Evolutionary conservation across 2,797 vertebrate species (phyloP).

Genomic region (Chloroceryle inda): DNA sequence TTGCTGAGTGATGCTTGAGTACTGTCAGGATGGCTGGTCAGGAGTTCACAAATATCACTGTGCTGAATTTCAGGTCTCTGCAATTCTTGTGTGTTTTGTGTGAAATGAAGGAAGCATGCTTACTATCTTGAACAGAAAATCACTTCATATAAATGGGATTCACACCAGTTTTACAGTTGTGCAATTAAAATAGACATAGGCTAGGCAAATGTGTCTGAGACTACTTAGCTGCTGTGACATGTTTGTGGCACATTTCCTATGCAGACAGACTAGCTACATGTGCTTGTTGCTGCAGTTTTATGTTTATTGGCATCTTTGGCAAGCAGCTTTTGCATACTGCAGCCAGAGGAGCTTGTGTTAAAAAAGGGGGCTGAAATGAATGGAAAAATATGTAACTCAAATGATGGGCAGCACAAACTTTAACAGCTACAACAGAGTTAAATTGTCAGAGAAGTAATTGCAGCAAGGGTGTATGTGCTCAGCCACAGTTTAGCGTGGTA

Average conservation of each 20-base stretch:
- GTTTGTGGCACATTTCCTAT: neutral
- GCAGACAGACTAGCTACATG: neutral
- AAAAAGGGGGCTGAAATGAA: neutral
- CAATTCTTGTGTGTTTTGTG: neutral
- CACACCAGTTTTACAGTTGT: neutral
- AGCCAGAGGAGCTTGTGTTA: neutral
- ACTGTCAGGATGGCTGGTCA: neutral
- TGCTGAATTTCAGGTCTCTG: neutral
- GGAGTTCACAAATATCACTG: neutral
- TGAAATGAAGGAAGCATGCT: neutral
- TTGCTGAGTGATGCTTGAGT: neutral
- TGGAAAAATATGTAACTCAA: neutral
- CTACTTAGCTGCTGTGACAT: neutral
- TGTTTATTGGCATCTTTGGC: neutral
- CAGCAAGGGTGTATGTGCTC: neutral
- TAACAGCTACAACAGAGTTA: neutral
- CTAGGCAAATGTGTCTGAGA: neutral
- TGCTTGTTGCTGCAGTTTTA: neutral
- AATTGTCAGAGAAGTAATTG: neutral
- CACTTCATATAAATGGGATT: neutral
- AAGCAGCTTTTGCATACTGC: neutral
- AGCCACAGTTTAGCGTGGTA: neutral
- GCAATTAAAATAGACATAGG: neutral
- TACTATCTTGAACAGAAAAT: neutral
- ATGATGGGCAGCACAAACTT: neutral